Conservation (phyloP, 2,113 vertebrate genomes). For the Oxyruncus cristatus region DNA sequence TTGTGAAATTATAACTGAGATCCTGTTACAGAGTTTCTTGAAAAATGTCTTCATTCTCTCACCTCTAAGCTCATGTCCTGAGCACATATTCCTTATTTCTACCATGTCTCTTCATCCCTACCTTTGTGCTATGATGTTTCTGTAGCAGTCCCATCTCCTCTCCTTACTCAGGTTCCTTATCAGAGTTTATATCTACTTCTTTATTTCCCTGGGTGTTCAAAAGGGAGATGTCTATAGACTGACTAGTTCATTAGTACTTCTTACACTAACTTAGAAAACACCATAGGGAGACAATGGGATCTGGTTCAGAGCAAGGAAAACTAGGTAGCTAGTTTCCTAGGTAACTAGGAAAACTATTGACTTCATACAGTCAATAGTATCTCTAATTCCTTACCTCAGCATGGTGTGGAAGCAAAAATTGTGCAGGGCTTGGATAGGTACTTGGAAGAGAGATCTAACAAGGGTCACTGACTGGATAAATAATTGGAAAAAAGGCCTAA, state of each 20-base stretch:
- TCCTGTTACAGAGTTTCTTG: neutral
- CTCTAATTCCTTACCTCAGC: neutral
- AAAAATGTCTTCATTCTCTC: neutral
- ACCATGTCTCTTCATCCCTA: neutral
- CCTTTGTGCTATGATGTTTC: neutral
- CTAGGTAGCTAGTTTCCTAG: no score
- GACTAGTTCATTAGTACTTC: neutral
- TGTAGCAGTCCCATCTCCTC: neutral
- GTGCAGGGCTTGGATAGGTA: neutral
- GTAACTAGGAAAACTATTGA: no score
- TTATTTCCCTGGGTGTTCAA: neutral
- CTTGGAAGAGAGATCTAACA: neutral
- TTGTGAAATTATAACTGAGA: neutral
- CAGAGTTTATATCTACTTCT: neutral
- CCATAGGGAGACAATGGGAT: neutral
- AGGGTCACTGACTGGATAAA: neutral
- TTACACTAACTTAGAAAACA: neutral
- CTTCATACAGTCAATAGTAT: neutral
- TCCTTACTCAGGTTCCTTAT: neutral
- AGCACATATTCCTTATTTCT: neutral
- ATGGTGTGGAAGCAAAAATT: neutral
- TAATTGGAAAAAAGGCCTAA: neutral
- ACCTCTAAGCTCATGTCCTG: neutral
- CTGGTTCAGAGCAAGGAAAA: neutral
- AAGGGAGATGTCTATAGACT: neutral